These are phyloP conservation scores for Tineola bisselliella DNA, from an alignment of 2,888 invertebrate species.

Conservation along the genomic window DNA sequence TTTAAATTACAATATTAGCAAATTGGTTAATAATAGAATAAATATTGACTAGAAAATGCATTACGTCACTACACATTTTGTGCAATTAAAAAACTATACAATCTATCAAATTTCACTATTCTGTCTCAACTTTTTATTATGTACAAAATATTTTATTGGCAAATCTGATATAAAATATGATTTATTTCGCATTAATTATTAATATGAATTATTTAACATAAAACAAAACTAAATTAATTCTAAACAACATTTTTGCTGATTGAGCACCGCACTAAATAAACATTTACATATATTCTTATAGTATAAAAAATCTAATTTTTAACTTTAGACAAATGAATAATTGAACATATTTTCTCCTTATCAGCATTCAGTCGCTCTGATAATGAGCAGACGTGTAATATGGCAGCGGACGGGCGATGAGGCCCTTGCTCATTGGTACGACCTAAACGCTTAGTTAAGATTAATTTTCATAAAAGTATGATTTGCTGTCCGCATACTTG, in stretches of 20 bases:
- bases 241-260: not conserved
- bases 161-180: not conserved
- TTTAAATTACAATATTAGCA: too few relatives aligned
- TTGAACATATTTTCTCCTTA: too few relatives aligned
- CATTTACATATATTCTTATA: not conserved
- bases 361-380: too few relatives aligned
- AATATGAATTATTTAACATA: not conserved
- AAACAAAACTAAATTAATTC: not conserved
- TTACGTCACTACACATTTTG: not conserved
- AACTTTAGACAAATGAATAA: too few relatives aligned
- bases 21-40: not conserved
- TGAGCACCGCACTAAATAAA: not conserved
- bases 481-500: too few relatives aligned
- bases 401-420: too few relatives aligned
- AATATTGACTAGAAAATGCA: not conserved
- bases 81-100: not conserved
- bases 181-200: not conserved
- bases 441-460: too few relatives aligned
- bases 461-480: too few relatives aligned
- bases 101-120: not conserved
- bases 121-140: not conserved
- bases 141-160: not conserved
- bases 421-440: too few relatives aligned
- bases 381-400: too few relatives aligned
- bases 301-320: not conserved